phyloP scores from a whole-genome alignment of 2,113 vertebrate genomes.

The Engystomops pustulosus region DNA sequence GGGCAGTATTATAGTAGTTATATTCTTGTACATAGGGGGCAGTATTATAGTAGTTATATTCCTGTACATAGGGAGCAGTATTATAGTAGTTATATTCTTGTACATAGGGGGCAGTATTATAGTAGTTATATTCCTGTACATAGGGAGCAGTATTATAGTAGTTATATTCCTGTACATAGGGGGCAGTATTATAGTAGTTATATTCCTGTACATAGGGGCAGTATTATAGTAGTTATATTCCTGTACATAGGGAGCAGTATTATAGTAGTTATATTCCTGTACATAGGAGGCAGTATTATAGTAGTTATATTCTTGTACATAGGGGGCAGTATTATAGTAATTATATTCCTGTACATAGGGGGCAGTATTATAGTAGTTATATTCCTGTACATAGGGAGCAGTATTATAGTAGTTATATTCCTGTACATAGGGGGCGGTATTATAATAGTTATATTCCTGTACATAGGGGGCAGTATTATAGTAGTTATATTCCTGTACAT shows the following conservation, averaged over 20 bases:
- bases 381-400: background rate
- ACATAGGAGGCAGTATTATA: background rate
- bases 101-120: too few species aligned
- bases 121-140: background rate
- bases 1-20: background rate
- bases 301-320: background rate
- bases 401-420: background rate
- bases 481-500: background rate
- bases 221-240: background rate
- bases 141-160: background rate
- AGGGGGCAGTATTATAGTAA: background rate
- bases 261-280: slow-evolving; percentile 21
- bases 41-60: slow-evolving; percentile 6
- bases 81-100: background rate
- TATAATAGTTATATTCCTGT: background rate
- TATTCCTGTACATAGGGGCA: background rate
- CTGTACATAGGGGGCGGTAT: background rate
- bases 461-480: background rate
- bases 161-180: background rate
- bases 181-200: background rate
- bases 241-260: background rate
- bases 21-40: background rate
- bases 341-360: background rate
- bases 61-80: background rate
- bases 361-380: background rate